Evolutionary conservation across 2,113 vertebrate species (phyloP).

Genomic region (Catharus minimus): DNA sequence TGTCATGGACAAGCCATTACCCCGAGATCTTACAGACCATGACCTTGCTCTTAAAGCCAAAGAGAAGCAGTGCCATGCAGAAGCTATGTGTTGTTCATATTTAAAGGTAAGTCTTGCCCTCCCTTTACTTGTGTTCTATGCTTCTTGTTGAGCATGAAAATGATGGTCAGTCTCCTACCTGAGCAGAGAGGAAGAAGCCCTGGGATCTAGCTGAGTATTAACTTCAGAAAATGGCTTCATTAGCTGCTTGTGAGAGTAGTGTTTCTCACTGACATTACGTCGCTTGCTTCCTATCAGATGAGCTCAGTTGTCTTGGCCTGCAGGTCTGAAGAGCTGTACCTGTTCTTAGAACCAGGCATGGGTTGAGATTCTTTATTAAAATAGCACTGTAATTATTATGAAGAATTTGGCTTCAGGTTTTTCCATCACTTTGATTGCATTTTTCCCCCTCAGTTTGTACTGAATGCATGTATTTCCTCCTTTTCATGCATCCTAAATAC

Average conservation of each 20-base stretch:
- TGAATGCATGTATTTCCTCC: background rate
- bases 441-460: background rate
- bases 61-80: background rate
- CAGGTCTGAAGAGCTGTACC: background rate
- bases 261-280: background rate
- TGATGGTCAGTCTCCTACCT: background rate
- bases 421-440: background rate
- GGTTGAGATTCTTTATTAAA: background rate
- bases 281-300: background rate
- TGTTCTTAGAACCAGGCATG: background rate
- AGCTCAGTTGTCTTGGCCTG: background rate
- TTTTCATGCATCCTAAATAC: background rate
- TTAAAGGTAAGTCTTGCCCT: background rate
- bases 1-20: background rate
- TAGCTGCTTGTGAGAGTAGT: background rate
- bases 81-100: fast-evolving
- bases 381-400: background rate
- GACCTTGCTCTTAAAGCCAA: background rate
- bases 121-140: background rate
- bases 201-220: background rate
- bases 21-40: background rate
- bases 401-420: background rate
- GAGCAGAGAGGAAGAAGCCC: background rate
- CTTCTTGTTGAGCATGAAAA: background rate
- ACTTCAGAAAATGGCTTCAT: background rate